phyloP scores from a whole-genome alignment of 2,797 vertebrate species.

The Danio albolineatus region DNA sequence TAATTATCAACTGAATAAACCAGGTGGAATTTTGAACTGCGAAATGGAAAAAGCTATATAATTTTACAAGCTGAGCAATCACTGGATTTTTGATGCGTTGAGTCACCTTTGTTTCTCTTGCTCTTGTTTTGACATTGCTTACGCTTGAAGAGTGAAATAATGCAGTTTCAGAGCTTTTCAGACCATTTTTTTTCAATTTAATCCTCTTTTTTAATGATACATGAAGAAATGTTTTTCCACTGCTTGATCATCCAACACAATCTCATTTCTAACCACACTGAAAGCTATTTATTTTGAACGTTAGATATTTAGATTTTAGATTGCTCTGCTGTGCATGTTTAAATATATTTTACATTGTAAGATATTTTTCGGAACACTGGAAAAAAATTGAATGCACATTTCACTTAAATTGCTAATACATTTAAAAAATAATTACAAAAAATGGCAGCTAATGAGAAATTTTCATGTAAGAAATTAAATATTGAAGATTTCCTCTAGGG shows the following conservation, averaged over 20 bases:
- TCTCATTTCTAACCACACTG: neutral
- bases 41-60: conserved; percentile 84
- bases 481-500: too few species aligned
- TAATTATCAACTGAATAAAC: conserved; percentile 72
- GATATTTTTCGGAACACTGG: too few species aligned
- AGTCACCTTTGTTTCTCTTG: conserved; percentile 67
- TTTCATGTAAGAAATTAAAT: too few species aligned
- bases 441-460: too few species aligned
- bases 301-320: too few species aligned
- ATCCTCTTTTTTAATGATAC: neutral
- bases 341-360: too few species aligned
- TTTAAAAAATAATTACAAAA: too few species aligned
- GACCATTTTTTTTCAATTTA: neutral
- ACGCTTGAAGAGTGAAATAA: conserved; percentile 6
- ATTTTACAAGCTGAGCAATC: conserved; percentile 81
- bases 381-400: too few species aligned
- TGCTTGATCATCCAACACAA: neutral
- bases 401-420: too few species aligned
- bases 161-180: neutral
- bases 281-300: too few species aligned
- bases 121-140: conserved; percentile 52
- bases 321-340: too few species aligned
- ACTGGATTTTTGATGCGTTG: conserved; percentile 70
- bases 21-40: conserved; percentile 77
- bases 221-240: neutral